These are phyloP conservation scores for Gadopsis marmoratus DNA, from an alignment of 2,797 vertebrate genomes.

Conservation along the genomic window DNA sequence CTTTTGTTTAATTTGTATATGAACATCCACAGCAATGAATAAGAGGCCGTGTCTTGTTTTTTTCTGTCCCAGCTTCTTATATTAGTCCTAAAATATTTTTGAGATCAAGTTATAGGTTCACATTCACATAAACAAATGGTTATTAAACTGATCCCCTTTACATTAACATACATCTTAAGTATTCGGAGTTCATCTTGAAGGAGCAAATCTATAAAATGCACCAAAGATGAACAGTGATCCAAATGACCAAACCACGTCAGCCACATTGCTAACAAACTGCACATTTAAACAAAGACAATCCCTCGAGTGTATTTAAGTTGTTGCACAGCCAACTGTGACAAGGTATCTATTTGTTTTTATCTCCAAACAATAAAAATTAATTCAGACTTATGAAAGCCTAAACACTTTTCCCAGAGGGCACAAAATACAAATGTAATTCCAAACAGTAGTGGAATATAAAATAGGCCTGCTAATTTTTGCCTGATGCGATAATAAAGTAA, in stretches of 20 bases:
- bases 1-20: background rate
- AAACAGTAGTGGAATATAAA: background rate
- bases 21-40: background rate
- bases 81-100: constrained; percentile 3
- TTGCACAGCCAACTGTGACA: background rate
- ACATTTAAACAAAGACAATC: constrained; percentile 1
- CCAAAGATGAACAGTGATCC: background rate
- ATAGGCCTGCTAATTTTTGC: background rate
- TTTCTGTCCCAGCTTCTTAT: background rate
- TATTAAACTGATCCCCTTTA: constrained; percentile 11
- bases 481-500: background rate
- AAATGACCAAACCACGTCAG: background rate
- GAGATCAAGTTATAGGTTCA: background rate
- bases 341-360: background rate
- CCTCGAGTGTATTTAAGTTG: background rate
- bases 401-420: background rate
- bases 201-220: constrained; percentile 15
- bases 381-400: background rate
- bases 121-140: background rate
- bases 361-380: background rate
- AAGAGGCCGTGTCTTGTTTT: background rate
- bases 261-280: background rate
- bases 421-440: background rate
- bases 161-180: constrained; percentile 23
- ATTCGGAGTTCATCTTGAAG: background rate